phyloP scores from a whole-genome alignment of 1,140 invertebrate species.

The Metopolophium dirhodum region DNA sequence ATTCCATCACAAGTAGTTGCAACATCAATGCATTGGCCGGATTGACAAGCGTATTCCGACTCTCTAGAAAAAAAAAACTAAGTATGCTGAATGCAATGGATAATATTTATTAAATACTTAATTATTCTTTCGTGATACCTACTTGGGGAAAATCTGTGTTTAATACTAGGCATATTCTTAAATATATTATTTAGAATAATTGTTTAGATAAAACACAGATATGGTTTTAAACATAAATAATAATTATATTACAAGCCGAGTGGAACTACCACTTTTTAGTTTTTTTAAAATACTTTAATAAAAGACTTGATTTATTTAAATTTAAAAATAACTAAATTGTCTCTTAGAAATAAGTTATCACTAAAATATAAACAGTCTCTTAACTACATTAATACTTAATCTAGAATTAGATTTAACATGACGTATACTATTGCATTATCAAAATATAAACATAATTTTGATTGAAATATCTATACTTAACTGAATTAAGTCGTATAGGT shows the following conservation, averaged over 20 bases:
- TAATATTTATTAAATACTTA: background rate
- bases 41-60: background rate
- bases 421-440: too few species aligned
- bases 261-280: background rate
- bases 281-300: background rate
- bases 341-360: background rate
- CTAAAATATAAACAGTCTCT: background rate
- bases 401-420: too few species aligned
- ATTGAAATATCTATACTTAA: too few species aligned
- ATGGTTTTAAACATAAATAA: background rate
- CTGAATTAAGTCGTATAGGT: too few species aligned
- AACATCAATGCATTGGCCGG: conserved; percentile 62
- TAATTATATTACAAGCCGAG: background rate
- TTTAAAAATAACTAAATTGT: background rate
- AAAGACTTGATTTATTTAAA: background rate
- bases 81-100: too few species aligned
- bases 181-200: background rate
- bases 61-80: background rate
- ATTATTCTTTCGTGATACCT: background rate
- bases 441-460: too few species aligned
- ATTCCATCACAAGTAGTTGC: conserved; percentile 59
- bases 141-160: background rate
- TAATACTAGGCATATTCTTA: background rate
- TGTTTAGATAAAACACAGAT: background rate
- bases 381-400: too few species aligned